A percentile compares a stretch with the other conserved stretches of the same genome.
These are phyloP conservation scores for Drosophila subquinaria DNA, from an alignment of 2,888 invertebrate genomes.

Conservation along the genomic window DNA sequence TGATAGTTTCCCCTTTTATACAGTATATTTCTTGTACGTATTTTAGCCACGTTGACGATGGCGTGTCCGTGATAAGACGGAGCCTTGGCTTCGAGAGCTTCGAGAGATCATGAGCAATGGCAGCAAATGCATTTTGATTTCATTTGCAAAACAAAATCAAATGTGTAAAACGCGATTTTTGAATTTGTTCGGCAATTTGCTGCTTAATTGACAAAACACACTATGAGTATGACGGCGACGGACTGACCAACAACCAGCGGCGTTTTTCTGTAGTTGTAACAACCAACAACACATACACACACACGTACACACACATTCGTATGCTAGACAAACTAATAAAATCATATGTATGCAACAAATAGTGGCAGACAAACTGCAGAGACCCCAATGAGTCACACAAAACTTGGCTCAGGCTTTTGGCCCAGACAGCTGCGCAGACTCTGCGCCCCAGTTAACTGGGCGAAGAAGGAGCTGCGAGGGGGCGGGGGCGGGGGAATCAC, in stretches of 20 bases:
- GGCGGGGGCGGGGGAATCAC: background rate
- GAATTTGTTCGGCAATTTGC: slow-evolving; percentile 84
- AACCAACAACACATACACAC: slow-evolving; percentile 33
- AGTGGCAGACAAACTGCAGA: slow-evolving; percentile 62
- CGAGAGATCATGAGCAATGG: slow-evolving; percentile 31
- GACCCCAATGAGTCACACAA: slow-evolving; percentile 72
- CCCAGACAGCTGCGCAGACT: slow-evolving; percentile 79
- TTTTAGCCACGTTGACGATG: slow-evolving; percentile 62
- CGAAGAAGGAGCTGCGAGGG: slow-evolving; percentile 7
- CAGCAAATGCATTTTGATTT: slow-evolving; percentile 53
- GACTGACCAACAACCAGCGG: slow-evolving; percentile 72
- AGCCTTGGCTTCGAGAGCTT: slow-evolving; percentile 23
- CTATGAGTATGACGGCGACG: slow-evolving; percentile 60
- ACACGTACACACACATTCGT: slow-evolving; percentile 18
- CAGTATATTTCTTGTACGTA: background rate
- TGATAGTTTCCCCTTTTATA: slow-evolving; percentile 55
- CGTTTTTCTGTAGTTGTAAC: slow-evolving; percentile 66
- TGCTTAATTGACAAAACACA: slow-evolving; percentile 84
- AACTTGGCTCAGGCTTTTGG: slow-evolving; percentile 42
- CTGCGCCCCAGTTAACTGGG: slow-evolving; percentile 53
- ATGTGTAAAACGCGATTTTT: slow-evolving; percentile 82
- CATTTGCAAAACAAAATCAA: slow-evolving; percentile 57
- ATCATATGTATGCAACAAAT: slow-evolving; percentile 79
- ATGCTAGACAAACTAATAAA: slow-evolving; percentile 74
- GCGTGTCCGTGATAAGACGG: slow-evolving; percentile 71